phyloP scores from a whole-genome alignment of 53 echinoderm and acorn worm genomes.

The Temnopleurus reevesii region DNA sequence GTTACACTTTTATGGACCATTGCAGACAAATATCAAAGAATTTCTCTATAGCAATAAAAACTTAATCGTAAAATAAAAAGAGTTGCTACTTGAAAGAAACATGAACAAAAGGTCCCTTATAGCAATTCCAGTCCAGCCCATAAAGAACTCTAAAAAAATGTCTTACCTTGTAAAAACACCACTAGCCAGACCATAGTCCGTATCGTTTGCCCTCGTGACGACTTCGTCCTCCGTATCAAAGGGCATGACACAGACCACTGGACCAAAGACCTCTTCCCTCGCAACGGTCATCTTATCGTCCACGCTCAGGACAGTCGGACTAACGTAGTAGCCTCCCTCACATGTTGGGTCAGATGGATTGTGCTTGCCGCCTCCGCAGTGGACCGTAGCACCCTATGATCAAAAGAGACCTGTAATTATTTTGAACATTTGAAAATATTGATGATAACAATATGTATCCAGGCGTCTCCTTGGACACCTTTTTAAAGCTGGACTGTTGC shows the following conservation, averaged over 20 bases:
- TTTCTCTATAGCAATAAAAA: too few species aligned
- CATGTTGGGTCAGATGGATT: constrained; percentile 72
- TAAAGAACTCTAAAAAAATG: not conserved
- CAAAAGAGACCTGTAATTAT: too few species aligned
- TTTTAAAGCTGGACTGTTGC: too few species aligned
- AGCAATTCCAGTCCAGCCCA: too few species aligned
- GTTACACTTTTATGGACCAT: too few species aligned
- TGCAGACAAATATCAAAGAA: too few species aligned
- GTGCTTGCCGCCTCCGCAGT: constrained; percentile 85
- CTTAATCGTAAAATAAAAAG: too few species aligned
- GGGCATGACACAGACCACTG: constrained; percentile 80
- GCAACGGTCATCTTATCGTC: constrained; percentile 87
- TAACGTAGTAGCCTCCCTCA: constrained; percentile 72
- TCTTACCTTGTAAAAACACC: constrained; percentile 95
- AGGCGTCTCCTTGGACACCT: too few species aligned
- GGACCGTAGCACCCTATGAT: constrained; percentile 85
- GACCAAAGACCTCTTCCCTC: constrained; percentile 89
- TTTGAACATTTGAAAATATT: too few species aligned
- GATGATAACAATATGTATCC: too few species aligned
- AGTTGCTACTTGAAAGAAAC: too few species aligned
- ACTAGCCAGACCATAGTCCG: constrained; percentile 85
- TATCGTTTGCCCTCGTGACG: constrained; percentile 76
- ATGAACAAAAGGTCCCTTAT: too few species aligned
- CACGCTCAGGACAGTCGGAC: constrained; percentile 83
- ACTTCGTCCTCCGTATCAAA: constrained; percentile 92